A percentile compares a stretch with the other conserved stretches of the same genome.
phyloP scores from a whole-genome alignment of 1,140 invertebrate genomes.

The Spodoptera frugiperda region DNA sequence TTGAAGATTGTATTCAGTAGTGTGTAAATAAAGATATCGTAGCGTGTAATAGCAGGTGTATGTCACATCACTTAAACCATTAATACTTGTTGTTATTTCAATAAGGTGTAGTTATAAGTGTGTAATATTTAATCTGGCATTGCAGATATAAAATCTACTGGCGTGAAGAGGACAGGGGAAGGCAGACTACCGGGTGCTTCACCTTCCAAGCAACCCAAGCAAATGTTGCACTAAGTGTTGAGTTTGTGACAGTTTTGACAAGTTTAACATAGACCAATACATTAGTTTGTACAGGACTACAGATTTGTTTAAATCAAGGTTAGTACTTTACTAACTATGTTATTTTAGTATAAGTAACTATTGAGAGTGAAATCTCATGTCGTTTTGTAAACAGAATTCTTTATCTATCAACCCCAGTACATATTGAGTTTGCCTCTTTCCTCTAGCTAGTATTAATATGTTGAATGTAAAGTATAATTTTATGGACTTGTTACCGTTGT shows the following conservation, averaged over 20 bases:
- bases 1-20: too few relatives aligned
- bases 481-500: constrained; percentile 34
- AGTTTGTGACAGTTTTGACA: constrained; percentile 35
- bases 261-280: constrained; percentile 41
- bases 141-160: constrained; percentile 84
- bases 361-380: constrained; percentile 45
- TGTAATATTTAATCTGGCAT: constrained; percentile 42
- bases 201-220: constrained; percentile 84
- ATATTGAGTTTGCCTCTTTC: constrained; percentile 13
- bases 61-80: too few relatives aligned
- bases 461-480: constrained; percentile 32
- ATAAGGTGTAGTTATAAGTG: too few relatives aligned
- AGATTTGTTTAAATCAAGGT: constrained; percentile 40
- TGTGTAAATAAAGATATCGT: too few relatives aligned
- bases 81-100: too few relatives aligned
- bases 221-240: constrained; percentile 76
- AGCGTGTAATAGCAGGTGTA: too few relatives aligned
- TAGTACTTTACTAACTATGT: constrained; percentile 26
- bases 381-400: constrained; percentile 7
- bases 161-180: constrained; percentile 79
- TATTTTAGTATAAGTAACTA: constrained; percentile 26
- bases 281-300: constrained; percentile 42
- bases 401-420: background rate
- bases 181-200: constrained; percentile 80
- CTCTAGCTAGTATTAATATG: constrained; percentile 26